A percentile compares a stretch with the other conserved stretches of the same genome.
These are phyloP conservation scores for Myrmecophaga tridactyla DNA, from an alignment of 2,113 vertebrate genomes.

Conservation along the genomic window DNA sequence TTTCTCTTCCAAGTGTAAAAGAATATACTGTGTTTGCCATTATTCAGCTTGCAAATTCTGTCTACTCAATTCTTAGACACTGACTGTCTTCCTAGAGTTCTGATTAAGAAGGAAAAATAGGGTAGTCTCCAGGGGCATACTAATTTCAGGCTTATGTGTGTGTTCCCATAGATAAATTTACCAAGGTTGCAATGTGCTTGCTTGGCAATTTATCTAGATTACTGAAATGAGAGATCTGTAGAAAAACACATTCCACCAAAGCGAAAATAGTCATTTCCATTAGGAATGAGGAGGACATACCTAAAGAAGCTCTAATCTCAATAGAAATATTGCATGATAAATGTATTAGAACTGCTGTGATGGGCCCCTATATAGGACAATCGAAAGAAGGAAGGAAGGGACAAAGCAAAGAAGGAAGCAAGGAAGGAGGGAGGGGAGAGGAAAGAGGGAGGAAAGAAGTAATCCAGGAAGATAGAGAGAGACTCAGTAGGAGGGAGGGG, in stretches of 20 bases:
- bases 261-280: neutral
- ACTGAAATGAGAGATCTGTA: slow-evolving; percentile 45
- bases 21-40: neutral
- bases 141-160: slow-evolving; percentile 72
- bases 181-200: slow-evolving; percentile 72
- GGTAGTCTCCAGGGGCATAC: slow-evolving; percentile 46
- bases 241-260: neutral
- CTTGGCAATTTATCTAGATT: slow-evolving; percentile 75
- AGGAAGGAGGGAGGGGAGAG: rapidly evolving
- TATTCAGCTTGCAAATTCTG: slow-evolving; percentile 57
- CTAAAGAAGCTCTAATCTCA: neutral
- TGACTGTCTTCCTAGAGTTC: slow-evolving; percentile 46
- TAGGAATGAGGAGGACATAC: neutral
- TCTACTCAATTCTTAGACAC: slow-evolving; percentile 52
- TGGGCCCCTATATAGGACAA: neutral
- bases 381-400: rapidly evolving
- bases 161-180: slow-evolving; percentile 72
- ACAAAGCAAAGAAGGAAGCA: too few relatives aligned
- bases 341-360: neutral
- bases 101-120: slow-evolving; percentile 65
- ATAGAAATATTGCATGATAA: slow-evolving; percentile 5
- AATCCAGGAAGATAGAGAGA: too few relatives aligned
- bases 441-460: neutral
- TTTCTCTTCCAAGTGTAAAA: slow-evolving; percentile 42
- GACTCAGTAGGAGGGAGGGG: neutral